Conservation (phyloP, 2,888 invertebrate genomes). For the Lepidonotus clava region DNA sequence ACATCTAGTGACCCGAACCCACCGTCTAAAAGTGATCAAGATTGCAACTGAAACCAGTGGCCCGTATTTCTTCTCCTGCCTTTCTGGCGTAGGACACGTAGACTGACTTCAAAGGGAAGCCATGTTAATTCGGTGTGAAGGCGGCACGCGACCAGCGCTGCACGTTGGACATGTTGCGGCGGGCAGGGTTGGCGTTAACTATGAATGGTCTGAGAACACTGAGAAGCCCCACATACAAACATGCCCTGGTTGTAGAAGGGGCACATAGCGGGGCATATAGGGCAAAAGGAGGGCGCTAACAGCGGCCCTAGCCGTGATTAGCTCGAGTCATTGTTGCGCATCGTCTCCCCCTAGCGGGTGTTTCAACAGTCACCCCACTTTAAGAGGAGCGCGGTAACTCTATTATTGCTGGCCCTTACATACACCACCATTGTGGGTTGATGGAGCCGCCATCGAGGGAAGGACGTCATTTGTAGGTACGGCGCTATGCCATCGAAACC, state of each 20-base stretch:
- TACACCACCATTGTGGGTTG: not conserved
- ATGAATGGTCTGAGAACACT: constrained; percentile 2
- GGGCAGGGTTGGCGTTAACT: constrained; percentile 12
- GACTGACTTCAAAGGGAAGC: not conserved
- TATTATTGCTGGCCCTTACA: not conserved
- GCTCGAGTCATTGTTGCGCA: not conserved
- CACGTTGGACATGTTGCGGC: too few species aligned
- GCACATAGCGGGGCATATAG: not conserved
- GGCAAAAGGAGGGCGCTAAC: not conserved
- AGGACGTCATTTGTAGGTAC: too few species aligned
- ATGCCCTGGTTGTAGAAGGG: not conserved
- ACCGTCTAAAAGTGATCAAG: not conserved
- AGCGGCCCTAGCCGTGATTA: not conserved
- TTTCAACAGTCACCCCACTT: not conserved
- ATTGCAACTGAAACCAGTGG: not conserved
- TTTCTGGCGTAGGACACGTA: not conserved
- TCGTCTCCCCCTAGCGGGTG: not conserved
- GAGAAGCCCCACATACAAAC: too few species aligned
- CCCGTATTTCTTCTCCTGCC: not conserved
- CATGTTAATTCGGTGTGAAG: constrained; percentile 1
- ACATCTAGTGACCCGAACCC: not conserved
- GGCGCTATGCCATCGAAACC: too few species aligned
- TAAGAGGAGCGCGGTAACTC: constrained; percentile 3
- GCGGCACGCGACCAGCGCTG: constrained; percentile 13
- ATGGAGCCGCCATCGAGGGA: too few species aligned